Conservation (phyloP, 37 sponge, comb jelly and placozoan genomes). For the Axinella damicornis region DNA sequence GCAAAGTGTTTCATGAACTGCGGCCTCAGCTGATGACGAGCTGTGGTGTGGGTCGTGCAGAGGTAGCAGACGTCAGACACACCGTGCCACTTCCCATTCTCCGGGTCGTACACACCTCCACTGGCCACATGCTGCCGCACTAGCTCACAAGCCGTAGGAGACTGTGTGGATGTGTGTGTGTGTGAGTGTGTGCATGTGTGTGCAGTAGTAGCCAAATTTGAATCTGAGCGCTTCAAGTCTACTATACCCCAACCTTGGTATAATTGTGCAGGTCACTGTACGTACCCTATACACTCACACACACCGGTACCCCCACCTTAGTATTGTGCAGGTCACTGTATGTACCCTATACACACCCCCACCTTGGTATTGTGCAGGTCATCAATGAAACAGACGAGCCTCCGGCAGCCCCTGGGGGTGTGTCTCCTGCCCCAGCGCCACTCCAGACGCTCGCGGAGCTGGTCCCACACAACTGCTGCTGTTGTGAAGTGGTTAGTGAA, state of each 20-base stretch:
- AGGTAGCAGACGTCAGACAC: conserved; percentile 60
- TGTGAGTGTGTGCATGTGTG: neutral
- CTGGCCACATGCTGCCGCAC: conserved; percentile 58
- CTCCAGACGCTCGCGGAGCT: conserved; percentile 50
- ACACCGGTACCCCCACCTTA: too few relatives aligned
- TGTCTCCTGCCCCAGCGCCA: conserved; percentile 88
- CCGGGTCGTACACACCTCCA: conserved; percentile 59
- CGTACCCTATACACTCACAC: too few relatives aligned
- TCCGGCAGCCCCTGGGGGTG: conserved; percentile 54
- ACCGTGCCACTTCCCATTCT: conserved; percentile 30
- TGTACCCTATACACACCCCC: neutral
- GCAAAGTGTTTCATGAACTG: conserved; percentile 48
- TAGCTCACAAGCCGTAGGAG: conserved; percentile 30
- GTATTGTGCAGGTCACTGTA: too few relatives aligned
- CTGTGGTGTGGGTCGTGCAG: conserved; percentile 11
- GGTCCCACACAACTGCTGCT: conserved; percentile 30
- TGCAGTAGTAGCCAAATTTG: too few relatives aligned
- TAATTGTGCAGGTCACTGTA: too few relatives aligned
- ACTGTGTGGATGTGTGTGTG: conserved; percentile 22
- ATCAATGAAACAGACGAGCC: conserved; percentile 73
- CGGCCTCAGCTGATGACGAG: conserved; percentile 1
- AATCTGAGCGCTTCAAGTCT: too few relatives aligned
- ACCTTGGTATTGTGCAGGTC: conserved; percentile 69
- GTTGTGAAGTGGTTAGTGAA: conserved; percentile 22
- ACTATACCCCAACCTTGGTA: too few relatives aligned